A percentile compares a stretch with the other conserved stretches of the same genome.
phyloP scores from a whole-genome alignment of 2,113 vertebrate genomes.

The Petromus typicus region DNA sequence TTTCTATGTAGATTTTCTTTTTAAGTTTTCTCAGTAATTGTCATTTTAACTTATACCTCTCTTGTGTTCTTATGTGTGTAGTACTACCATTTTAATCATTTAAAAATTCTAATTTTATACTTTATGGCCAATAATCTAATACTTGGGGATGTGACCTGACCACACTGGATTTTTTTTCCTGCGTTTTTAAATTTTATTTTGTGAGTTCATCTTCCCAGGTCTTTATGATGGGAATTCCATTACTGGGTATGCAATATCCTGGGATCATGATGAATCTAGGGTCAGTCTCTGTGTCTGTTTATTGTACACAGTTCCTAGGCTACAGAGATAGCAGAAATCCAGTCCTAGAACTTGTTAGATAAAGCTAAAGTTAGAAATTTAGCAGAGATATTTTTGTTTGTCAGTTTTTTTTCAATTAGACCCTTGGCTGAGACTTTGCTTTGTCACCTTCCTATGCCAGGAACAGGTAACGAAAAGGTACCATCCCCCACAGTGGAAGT shows the following conservation, averaged over 20 bases:
- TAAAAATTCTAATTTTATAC: neutral
- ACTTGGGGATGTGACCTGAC: neutral
- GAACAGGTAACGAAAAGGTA: neutral
- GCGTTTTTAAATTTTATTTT: neutral
- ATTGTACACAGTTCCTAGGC: neutral
- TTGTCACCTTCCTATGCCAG: neutral
- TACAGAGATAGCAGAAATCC: neutral
- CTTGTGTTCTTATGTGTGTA: neutral
- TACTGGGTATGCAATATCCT: neutral
- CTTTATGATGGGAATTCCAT: neutral
- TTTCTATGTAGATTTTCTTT: neutral
- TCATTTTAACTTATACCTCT: neutral
- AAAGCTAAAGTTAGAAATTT: neutral
- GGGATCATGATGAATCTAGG: neutral
- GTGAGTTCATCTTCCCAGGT: neutral
- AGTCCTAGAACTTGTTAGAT: neutral
- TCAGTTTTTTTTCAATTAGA: neutral
- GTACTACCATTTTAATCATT: neutral
- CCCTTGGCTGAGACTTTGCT: neutral
- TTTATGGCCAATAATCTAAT: neutral
- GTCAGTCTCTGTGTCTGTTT: neutral
- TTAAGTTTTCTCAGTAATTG: neutral
- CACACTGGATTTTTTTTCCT: neutral
- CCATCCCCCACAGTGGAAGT: neutral
- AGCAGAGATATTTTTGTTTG: neutral